Evolutionary conservation across 2,888 invertebrate genomes (phyloP).

Genomic region (Uropetala carovei): DNA sequence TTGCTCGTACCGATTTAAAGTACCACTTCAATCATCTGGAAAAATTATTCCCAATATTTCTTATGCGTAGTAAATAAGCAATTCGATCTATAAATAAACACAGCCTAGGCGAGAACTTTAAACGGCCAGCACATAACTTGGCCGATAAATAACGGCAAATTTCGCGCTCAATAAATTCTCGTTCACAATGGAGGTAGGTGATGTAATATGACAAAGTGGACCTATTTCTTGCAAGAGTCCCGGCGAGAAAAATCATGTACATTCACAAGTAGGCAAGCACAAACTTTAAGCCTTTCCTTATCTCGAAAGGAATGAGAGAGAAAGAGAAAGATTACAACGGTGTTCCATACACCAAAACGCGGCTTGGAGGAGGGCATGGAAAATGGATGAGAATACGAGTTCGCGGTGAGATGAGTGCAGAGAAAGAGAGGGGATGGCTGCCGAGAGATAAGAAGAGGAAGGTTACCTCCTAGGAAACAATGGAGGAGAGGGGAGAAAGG

Average conservation of each 20-base stretch:
- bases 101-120: too few species aligned
- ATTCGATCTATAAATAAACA: too few species aligned
- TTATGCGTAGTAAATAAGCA: too few species aligned
- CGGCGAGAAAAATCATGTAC: background rate
- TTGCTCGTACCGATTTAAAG: too few species aligned
- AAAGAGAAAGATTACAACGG: constrained; percentile 49
- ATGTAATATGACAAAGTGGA: too few species aligned
- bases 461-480: constrained; percentile 53
- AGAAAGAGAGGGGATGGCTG: background rate
- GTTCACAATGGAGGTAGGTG: too few species aligned
- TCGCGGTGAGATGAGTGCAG: constrained; percentile 52
- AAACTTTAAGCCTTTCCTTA: background rate
- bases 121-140: too few species aligned
- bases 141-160: too few species aligned
- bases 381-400: constrained; percentile 46
- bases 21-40: too few species aligned
- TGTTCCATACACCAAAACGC: constrained; percentile 40
- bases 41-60: too few species aligned
- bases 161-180: too few species aligned
- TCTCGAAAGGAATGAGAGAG: constrained; percentile 15
- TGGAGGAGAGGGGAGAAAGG: background rate
- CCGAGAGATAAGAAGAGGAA: constrained; percentile 41
- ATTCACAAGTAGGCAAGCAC: constrained; percentile 10
- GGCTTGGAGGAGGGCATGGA: constrained; percentile 47
- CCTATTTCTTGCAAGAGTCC: background rate